phyloP scores from a whole-genome alignment of 2,113 vertebrate species.

The Aegotheles bennettii region DNA sequence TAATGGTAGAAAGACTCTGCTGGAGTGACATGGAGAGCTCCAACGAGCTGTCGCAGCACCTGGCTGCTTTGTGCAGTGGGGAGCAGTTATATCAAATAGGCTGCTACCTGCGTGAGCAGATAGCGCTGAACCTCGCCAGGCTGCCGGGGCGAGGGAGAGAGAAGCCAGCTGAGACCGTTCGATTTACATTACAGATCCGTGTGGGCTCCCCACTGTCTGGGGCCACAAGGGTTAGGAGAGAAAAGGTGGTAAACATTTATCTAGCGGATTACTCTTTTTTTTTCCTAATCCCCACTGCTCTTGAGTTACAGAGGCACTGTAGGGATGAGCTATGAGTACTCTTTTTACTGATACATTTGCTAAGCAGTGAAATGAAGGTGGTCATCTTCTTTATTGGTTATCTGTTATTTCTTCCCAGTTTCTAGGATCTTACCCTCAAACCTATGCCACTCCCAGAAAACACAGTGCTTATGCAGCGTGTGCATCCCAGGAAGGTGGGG shows the following conservation, averaged over 20 bases:
- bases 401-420: background rate
- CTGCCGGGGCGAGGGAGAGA: background rate
- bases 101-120: background rate
- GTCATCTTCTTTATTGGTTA: background rate
- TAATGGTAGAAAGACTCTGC: constrained; percentile 55
- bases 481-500: background rate
- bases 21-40: constrained; percentile 10
- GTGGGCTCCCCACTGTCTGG: background rate
- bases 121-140: background rate
- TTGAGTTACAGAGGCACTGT: background rate
- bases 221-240: background rate
- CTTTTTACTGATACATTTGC: background rate
- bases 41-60: constrained; percentile 46
- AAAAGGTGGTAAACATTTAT: constrained; percentile 10
- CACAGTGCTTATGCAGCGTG: fast-evolving
- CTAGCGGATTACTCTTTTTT: background rate
- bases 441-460: background rate
- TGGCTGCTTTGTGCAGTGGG: constrained; percentile 30
- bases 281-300: background rate
- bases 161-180: background rate
- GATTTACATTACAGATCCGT: background rate
- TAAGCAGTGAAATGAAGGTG: background rate
- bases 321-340: background rate
- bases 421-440: background rate
- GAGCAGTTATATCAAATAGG: constrained; percentile 11